Evolutionary conservation across 2,888 invertebrate genomes (phyloP).

Genomic region (Parascotia fuliginaria): DNA sequence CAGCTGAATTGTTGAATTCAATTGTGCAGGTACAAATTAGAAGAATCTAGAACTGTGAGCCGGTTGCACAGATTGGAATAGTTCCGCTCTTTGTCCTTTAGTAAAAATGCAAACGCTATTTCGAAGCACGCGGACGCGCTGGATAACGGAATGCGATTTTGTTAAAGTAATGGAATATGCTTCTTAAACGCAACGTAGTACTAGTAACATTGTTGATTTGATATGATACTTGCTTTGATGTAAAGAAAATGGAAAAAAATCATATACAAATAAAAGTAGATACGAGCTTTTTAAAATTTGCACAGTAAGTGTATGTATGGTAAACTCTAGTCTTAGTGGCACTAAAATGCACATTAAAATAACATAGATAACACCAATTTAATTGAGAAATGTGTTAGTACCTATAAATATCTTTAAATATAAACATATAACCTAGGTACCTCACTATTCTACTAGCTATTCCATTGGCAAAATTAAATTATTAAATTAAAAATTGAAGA

Average conservation of each 20-base stretch:
- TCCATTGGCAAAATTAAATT: no score
- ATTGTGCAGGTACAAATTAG: constrained; percentile 35
- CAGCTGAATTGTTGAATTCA: constrained; percentile 40
- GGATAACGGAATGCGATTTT: constrained; percentile 12
- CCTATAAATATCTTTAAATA: no score
- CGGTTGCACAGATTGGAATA: constrained; percentile 33
- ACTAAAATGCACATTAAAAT: no score
- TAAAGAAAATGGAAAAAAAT: neutral
- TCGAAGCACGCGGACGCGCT: constrained; percentile 7
- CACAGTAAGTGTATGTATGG: no score
- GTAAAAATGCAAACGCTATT: constrained; percentile 30
- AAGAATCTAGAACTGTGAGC: constrained; percentile 35
- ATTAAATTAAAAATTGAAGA: neutral
- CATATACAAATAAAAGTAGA: no score
- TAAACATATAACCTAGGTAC: no score
- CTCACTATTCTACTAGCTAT: no score
- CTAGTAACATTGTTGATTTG: neutral
- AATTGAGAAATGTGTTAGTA: no score
- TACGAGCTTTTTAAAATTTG: no score
- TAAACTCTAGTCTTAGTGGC: no score
- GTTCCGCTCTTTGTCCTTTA: constrained; percentile 27
- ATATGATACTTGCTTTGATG: neutral
- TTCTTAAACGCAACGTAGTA: constrained; percentile 11
- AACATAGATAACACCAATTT: no score
- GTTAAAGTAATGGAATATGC: constrained; percentile 10